Percentiles rank a stretch among this genome's conserved stretches.
These are phyloP conservation scores for Nixonia krombeini DNA, from an alignment of 1,140 invertebrate species.

Conservation along the genomic window DNA sequence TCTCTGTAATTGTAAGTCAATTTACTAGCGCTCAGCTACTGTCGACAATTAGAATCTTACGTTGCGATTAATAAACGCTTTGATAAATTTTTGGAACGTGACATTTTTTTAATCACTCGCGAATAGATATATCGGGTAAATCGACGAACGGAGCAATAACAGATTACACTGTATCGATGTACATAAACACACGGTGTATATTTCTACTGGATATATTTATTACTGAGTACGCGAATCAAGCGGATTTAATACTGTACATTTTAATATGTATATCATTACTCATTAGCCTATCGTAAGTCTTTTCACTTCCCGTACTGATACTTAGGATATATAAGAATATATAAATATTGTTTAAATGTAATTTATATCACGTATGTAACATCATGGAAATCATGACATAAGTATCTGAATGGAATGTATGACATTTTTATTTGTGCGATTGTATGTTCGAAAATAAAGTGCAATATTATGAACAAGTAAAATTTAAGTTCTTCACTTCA, in stretches of 20 bases:
- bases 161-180: not conserved
- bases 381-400: not conserved
- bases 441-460: conserved; percentile 17
- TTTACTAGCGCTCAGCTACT: conserved; percentile 8
- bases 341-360: conserved; percentile 12
- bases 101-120: conserved; percentile 1
- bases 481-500: too few species aligned
- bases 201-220: conserved; percentile 13
- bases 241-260: conserved; percentile 11
- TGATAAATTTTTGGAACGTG: not conserved
- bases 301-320: conserved; percentile 9
- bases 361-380: conserved; percentile 11
- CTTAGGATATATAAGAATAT: conserved; percentile 8
- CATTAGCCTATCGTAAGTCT: not conserved
- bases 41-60: too few species aligned
- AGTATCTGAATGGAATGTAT: conserved; percentile 11
- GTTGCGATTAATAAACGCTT: not conserved
- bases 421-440: conserved; percentile 11
- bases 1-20: conserved; percentile 11
- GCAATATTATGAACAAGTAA: too few species aligned
- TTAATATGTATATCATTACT: conserved; percentile 1
- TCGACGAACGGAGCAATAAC: not conserved
- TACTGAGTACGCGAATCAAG: conserved; percentile 5
- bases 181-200: conserved; percentile 9
- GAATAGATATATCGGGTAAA: not conserved